These are phyloP conservation scores for Hafferia zeledoni DNA, from an alignment of 2,797 vertebrate genomes.

Conservation along the genomic window DNA sequence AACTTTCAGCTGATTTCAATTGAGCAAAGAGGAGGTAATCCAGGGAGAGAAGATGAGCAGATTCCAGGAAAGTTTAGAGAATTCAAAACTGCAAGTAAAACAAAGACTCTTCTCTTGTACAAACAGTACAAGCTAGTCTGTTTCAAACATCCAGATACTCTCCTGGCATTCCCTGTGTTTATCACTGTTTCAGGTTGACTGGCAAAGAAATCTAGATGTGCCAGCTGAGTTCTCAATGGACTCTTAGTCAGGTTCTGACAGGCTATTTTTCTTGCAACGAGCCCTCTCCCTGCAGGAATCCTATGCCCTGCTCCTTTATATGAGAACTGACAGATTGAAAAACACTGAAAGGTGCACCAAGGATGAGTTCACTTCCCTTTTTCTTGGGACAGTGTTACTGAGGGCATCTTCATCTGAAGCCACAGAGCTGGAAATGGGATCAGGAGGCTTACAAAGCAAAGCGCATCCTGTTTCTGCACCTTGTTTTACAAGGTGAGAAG, in stretches of 20 bases:
- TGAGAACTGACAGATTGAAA: neutral
- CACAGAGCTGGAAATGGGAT: neutral
- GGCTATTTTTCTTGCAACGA: neutral
- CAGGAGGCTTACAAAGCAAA: neutral
- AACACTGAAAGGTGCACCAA: neutral
- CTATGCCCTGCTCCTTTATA: neutral
- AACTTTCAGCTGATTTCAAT: neutral
- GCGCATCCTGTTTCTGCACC: neutral
- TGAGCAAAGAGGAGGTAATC: neutral
- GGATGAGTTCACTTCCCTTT: neutral
- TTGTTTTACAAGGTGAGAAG: neutral
- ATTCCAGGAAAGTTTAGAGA: neutral
- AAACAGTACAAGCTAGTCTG: neutral
- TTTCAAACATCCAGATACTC: neutral
- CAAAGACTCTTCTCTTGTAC: neutral
- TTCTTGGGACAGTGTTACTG: neutral
- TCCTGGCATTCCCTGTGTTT: neutral
- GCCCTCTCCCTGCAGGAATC: neutral
- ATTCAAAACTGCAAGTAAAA: neutral
- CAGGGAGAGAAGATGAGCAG: neutral
- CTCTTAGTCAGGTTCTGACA: neutral
- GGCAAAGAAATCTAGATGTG: neutral
- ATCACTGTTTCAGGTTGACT: neutral
- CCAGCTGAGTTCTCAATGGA: neutral
- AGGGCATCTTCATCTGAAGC: neutral